Conservation (phyloP, 2,888 invertebrate genomes). For the Alloscopus bannaensis region DNA sequence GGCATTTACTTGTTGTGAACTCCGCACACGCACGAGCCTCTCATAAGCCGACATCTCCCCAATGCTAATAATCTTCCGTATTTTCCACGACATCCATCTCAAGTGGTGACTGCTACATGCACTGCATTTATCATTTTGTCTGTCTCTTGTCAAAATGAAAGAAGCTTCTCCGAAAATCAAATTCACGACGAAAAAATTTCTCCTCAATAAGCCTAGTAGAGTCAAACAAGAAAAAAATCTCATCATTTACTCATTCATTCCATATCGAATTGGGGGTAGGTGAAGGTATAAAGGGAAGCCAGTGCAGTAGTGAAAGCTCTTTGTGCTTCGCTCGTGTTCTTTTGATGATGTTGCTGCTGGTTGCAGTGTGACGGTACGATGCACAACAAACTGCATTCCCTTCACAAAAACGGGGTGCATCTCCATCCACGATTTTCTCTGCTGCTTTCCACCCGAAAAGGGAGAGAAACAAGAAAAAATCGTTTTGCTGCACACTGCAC, state of each 20-base stretch:
- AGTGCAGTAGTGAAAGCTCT: no score
- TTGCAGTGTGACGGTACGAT: neutral
- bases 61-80: no score
- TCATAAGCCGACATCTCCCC: neutral
- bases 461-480: no score
- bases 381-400: neutral
- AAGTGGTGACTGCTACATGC: no score
- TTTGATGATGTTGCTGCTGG: neutral
- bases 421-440: neutral
- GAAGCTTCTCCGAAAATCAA: no score
- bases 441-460: neutral
- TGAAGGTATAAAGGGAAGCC: no score
- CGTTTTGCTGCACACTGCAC: neutral
- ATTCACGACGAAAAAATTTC: slow-evolving; percentile 40
- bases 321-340: slow-evolving; percentile 2
- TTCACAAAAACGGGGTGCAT: neutral
- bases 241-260: slow-evolving; percentile 51
- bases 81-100: slow-evolving; percentile 3
- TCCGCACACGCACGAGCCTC: neutral
- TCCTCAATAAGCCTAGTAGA: slow-evolving; percentile 3
- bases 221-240: slow-evolving; percentile 35
- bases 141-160: no score
- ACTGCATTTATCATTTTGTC: slow-evolving; percentile 1
- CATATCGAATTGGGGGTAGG: no score
- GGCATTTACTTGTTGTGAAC: no score